Evolutionary conservation across 2,797 vertebrate species (phyloP), one percentile per base, ranked within the genome.

Genomic region (Delichon dasypus): DNA sequence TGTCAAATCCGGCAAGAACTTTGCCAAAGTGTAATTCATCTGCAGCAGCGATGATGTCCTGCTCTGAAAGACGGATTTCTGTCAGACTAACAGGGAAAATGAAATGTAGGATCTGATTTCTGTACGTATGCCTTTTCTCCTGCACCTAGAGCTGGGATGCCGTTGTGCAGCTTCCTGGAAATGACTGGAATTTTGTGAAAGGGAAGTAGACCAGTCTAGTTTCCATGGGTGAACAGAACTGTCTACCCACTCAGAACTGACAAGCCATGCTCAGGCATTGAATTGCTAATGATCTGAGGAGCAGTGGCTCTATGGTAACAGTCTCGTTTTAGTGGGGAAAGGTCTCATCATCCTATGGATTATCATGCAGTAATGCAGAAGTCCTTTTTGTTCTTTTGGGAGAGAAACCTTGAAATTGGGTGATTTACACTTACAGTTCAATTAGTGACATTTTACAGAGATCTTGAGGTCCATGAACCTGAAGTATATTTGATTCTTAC

Each of bases 131-230:
- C 30, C 48, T 42, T 85, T 81, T 74, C 38, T 76, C 29, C 65
- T 79, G 45, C 91, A 78, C 83, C 67, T 84, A 54, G 61, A 94
- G 22, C 73, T 89, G 76, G 47, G 27, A 51, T 11, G 1, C 44
- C 88, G 65, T 58, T 62, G 25, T 82, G 72, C n/a, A 90, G 16
- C 32, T 90, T 94, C 75, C 73, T 93, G 50, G 44, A 90, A 92
- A 81, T 50, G 45, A 64, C 6, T 75, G 57, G 62, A 85, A 44
- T 91, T 77, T 61, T 74, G 26, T 78, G 57, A 82, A 88, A 77
- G 58, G 65, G 62, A 91, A 75, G 48, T 61, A 89, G 61, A 68
- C 15, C 76, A 91, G 44, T 22, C 47, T 71, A 23, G 30, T 83
- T 94, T 74, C 67, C 61, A 36, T 25, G 21, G 84, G 26, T 85